Base-by-base conservation (phyloP, 2,113 vertebrate genomes). In the Melospiza georgiana region DNA sequence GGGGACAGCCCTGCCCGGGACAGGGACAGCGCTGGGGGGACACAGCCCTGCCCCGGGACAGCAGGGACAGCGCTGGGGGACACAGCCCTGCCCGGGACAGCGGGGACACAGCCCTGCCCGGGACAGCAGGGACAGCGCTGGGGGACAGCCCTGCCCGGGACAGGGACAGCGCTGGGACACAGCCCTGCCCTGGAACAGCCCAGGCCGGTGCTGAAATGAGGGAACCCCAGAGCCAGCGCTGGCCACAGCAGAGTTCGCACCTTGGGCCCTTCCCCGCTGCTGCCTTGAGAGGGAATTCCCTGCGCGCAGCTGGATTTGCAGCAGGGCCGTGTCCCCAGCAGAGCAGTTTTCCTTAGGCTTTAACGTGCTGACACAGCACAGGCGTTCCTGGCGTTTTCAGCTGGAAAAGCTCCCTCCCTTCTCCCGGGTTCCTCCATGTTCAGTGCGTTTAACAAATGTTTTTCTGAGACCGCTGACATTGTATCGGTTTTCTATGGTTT, bases 231-330 rank as follows among this genome's bases (percentile, higher is more conserved):
- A 49, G 46, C 8, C 25, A 4, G 35, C 46, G 17, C 30, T 51
- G 68, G 15, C 23, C 46, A 3, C 46, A 9, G 39, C 23, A 14
- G 9, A 49, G 23, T 9, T 20, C 0, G 0, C 5, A 3, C 5
- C 2, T 30, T 4, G 9, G 61, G 17, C 33, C 1, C 8, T 65
- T 31, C 16, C 22, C 43, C 1, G 37, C 8, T 12, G 31, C 15
- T 25, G 15, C 23, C 37, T 31, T 9, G 19, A 0, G 43, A 19
- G 33, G 54, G 35, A 19, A 18, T 14, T 35, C 43, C 11, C 30
- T 23, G 37, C 3, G 3, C 21, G 49, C 75, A 5, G 48, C 7
- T 8, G 51, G 12, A 0, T n/a, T 14, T 46, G 59, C 77, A 8
- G 65, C 68, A 27, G 33, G 68, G 33, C 55, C 28, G 1, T 15